Evolutionary conservation across 2,888 invertebrate genomes (phyloP).

Genomic region (Deilephila elpenor): DNA sequence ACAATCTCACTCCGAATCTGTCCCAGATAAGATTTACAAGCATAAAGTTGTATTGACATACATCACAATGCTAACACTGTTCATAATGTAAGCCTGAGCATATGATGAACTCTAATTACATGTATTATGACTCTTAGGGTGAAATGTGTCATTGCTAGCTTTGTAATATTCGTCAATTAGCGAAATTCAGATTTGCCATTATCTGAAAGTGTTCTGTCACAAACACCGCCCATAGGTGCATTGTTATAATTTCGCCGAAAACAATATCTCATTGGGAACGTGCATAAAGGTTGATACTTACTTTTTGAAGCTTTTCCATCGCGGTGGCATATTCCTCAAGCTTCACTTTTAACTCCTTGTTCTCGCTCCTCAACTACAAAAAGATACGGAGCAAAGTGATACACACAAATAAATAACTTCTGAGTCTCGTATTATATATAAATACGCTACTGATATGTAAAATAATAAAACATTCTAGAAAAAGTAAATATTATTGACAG

Average conservation of each 20-base stretch:
- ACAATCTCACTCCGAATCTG: slow-evolving; percentile 75
- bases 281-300: slow-evolving; percentile 52
- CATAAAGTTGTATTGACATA: no score
- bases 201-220: no score
- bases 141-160: no score
- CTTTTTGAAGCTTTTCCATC: slow-evolving; percentile 69
- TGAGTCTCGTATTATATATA: neutral
- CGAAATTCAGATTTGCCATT: no score
- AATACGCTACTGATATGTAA: neutral
- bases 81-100: no score
- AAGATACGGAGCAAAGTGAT: no score
- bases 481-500: slow-evolving; percentile 33
- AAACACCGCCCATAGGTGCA: no score
- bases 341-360: slow-evolving; percentile 63
- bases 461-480: slow-evolving; percentile 14
- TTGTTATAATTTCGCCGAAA: neutral
- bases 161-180: no score
- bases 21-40: slow-evolving; percentile 42
- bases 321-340: slow-evolving; percentile 59
- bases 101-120: no score
- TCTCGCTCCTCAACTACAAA: slow-evolving; percentile 71
- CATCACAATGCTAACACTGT: no score
- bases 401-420: neutral
- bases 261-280: neutral
- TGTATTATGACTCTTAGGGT: no score